Evolutionary conservation across 2,888 invertebrate species (phyloP).

Genomic region (Cosmorhoe ocellata): DNA sequence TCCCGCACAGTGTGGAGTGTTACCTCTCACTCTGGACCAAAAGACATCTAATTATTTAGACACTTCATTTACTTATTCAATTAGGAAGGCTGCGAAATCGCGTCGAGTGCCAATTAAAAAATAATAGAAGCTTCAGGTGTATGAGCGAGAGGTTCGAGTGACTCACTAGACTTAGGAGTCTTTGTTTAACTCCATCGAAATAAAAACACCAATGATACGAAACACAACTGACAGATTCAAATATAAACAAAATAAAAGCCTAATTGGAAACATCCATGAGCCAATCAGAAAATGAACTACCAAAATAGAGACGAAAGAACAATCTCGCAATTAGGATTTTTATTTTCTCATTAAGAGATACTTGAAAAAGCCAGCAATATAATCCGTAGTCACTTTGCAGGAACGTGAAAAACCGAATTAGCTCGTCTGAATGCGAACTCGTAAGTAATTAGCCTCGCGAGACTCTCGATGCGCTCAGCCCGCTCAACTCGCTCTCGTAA

Average conservation of each 20-base stretch:
- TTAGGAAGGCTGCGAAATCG: slow-evolving; percentile 72
- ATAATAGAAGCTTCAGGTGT: slow-evolving; percentile 68
- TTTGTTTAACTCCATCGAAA: slow-evolving; percentile 38
- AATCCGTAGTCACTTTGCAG: slow-evolving; percentile 56
- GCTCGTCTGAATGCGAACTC: slow-evolving; percentile 76
- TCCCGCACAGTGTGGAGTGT: slow-evolving; percentile 41
- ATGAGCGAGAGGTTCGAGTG: slow-evolving; percentile 54
- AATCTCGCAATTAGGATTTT: slow-evolving; percentile 30
- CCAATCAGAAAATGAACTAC: slow-evolving; percentile 16
- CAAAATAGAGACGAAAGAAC: slow-evolving; percentile 24
- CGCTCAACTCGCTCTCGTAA: slow-evolving; percentile 56
- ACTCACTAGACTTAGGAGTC: slow-evolving; percentile 37
- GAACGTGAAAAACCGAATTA: slow-evolving; percentile 77
- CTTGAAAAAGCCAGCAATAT: slow-evolving; percentile 31
- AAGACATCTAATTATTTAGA: slow-evolving; percentile 77
- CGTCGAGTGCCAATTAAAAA: slow-evolving; percentile 79
- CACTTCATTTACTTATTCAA: slow-evolving; percentile 79
- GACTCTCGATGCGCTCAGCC: slow-evolving; percentile 72
- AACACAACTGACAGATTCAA: slow-evolving; percentile 12
- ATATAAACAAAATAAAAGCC: neutral
- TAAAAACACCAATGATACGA: slow-evolving; percentile 4
- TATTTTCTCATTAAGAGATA: slow-evolving; percentile 33
- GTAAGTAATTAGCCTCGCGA: slow-evolving; percentile 82
- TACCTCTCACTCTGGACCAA: slow-evolving; percentile 55
- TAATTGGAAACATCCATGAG: slow-evolving; percentile 42